Percentiles rank a stretch among this genome's conserved stretches.
These are phyloP conservation scores for Desmodus rotundus DNA, from an alignment of 2,113 vertebrate species.

Conservation along the genomic window DNA sequence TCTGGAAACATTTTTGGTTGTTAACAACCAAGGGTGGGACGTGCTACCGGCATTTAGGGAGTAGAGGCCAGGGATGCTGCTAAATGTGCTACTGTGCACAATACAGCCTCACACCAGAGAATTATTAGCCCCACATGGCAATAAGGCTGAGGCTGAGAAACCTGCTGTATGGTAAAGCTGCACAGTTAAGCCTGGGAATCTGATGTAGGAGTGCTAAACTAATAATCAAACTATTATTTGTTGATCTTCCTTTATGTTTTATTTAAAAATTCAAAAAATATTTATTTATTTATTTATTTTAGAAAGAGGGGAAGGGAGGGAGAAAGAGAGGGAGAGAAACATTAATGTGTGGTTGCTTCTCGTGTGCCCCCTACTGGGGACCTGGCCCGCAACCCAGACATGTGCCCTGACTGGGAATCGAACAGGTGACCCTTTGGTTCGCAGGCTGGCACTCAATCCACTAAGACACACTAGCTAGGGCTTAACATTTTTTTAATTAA, in stretches of 20 bases:
- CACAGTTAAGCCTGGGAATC: not conserved
- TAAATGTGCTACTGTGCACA: not conserved
- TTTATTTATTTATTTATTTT: no score
- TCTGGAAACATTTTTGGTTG: not conserved
- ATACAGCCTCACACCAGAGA: rapidly evolving
- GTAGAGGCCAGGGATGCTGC: not conserved
- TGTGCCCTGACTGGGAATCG: no score
- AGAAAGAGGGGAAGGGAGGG: no score
- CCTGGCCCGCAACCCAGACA: no score
- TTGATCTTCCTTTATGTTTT: not conserved
- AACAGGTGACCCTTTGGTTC: no score
- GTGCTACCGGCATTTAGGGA: not conserved
- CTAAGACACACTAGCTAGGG: no score
- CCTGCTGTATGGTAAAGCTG: not conserved
- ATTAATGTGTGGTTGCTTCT: no score
- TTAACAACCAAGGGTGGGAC: not conserved
- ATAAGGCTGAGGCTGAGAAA: not conserved
- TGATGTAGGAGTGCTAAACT: not conserved
- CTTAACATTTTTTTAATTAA: not conserved
- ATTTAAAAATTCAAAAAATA: no score
- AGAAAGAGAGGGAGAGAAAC: no score
- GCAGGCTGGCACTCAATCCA: no score
- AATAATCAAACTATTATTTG: not conserved
- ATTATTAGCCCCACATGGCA: not conserved
- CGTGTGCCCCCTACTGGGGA: no score